phyloP scores from a whole-genome alignment of 2,797 vertebrate genomes.

The Selene dorsalis region DNA sequence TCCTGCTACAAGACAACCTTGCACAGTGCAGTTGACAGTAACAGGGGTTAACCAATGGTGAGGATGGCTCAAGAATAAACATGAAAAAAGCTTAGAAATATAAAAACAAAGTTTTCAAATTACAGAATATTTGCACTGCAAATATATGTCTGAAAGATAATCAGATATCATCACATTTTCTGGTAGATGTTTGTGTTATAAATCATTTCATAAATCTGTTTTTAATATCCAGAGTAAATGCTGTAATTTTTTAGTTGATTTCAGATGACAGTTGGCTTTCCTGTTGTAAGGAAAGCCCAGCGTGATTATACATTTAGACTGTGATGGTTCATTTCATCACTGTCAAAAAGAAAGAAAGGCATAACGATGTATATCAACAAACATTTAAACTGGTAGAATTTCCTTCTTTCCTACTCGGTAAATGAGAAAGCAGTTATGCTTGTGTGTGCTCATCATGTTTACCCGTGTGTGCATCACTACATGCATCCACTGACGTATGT shows the following conservation, averaged over 20 bases:
- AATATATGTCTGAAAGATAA: background rate
- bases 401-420: background rate
- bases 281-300: background rate
- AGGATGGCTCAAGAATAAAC: background rate
- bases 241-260: background rate
- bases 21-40: background rate
- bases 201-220: background rate
- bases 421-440: conserved; percentile 22
- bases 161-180: background rate
- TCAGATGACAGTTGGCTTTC: background rate
- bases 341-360: conserved; percentile 1
- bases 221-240: conserved; percentile 1
- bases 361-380: background rate
- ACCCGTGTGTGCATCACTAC: background rate
- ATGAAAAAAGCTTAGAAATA: background rate
- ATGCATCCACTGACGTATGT: conserved; percentile 40
- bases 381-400: conserved; percentile 19
- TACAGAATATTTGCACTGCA: background rate
- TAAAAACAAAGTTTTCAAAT: background rate
- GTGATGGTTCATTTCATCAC: background rate
- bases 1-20: background rate
- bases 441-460: conserved; percentile 15
- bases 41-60: background rate
- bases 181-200: background rate
- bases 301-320: background rate